Evolutionary conservation across 2,113 vertebrate genomes (phyloP), one percentile per base, ranked within the genome.

Genomic region (Syrrhaptes paradoxus): DNA sequence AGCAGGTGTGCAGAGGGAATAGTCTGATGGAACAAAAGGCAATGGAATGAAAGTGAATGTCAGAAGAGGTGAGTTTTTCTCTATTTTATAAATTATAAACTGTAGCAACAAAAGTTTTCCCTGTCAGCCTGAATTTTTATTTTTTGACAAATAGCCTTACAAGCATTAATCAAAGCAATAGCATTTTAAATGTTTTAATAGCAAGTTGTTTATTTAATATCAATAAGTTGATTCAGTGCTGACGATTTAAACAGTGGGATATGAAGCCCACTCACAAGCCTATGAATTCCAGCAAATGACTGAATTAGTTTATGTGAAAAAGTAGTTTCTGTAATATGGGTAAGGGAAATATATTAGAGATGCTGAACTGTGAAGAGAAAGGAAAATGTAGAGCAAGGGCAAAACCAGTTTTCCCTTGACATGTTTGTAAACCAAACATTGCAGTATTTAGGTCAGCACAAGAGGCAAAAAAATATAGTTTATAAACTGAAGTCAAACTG

Each of bases 351-450:
- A 36, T 7, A 21, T 67, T 79, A 58, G 24, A 82, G 14, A 71
- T 67, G 81, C 38, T 77, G 36, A 93, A 57, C 26, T 55, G 51
- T 26, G 68, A 73, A 80, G 43, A 62, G 45, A 80, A 72, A 51
- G 24, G 38, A 38, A 80, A 93, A 94, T 80, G 24, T 34, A 95
- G 75, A 73, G 79, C 76, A 86, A 89, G 79, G 88, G 38, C 75
- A 92, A 95, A 92, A 55, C 9, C 55, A 67, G 7, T 79, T 78
- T 95, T 91, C 81, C 84, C 49, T 75, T 70, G 78, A 24, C 54
- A 4, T 94, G 89, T 94, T 96, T 89, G 93, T 95, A 95, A 95
- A 95, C n/a, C 51, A 93, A 89, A 85, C 66, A 71, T 43, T 48
- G 55, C 71, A 63, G 67, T 66, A 90, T 93, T 88, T 80, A 59